Evolutionary conservation across 2,888 invertebrate genomes (phyloP).

Genomic region (Andrena bicolor): DNA sequence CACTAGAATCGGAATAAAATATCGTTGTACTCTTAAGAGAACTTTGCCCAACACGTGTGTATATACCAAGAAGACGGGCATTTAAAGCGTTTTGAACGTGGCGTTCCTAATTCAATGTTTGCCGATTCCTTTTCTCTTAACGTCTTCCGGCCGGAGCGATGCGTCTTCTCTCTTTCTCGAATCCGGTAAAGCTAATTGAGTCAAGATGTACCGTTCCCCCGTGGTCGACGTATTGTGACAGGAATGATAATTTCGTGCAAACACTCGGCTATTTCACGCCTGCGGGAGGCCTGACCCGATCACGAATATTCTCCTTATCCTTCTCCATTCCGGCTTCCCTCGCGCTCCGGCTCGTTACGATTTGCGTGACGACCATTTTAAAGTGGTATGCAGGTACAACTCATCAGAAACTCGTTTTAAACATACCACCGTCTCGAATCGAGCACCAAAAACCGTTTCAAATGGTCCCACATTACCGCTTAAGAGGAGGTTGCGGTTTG

Average conservation of each 20-base stretch:
- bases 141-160: constrained; percentile 44
- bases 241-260: constrained; percentile 73
- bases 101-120: constrained; percentile 56
- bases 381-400: constrained; percentile 45
- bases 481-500: background rate
- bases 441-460: constrained; percentile 25
- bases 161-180: constrained; percentile 31
- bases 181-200: constrained; percentile 56
- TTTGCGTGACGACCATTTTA: constrained; percentile 66
- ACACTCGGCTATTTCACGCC: constrained; percentile 71
- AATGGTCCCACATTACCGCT: constrained; percentile 31
- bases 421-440: constrained; percentile 39
- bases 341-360: constrained; percentile 55
- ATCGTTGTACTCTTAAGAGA: background rate
- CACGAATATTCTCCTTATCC: constrained; percentile 56
- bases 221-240: constrained; percentile 68
- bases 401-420: constrained; percentile 58
- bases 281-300: constrained; percentile 73
- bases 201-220: constrained; percentile 46
- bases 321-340: constrained; percentile 43
- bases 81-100: constrained; percentile 19
- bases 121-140: constrained; percentile 33
- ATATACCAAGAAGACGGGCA: constrained; percentile 41
- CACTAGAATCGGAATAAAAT: background rate
- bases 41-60: background rate